phyloP scores from a whole-genome alignment of 2,797 vertebrate genomes.

The Sciurus vulgaris region DNA sequence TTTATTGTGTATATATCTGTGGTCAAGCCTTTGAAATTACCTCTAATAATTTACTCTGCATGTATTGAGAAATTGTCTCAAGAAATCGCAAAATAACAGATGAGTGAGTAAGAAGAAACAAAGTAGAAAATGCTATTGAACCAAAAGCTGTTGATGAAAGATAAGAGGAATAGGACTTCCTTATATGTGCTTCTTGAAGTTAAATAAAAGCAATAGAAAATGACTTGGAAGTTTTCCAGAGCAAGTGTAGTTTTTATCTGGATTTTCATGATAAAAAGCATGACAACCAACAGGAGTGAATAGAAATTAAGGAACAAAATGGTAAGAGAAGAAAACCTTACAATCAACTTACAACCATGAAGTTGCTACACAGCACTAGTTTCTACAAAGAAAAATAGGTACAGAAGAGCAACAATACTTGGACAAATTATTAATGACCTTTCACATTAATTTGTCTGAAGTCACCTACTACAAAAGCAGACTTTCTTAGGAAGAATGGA shows the following conservation, averaged over 20 bases:
- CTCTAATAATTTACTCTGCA: neutral
- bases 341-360: neutral
- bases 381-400: neutral
- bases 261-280: neutral
- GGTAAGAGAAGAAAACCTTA: neutral
- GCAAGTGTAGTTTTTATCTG: neutral
- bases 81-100: neutral
- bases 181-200: neutral
- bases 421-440: neutral
- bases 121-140: slow-evolving; percentile 1
- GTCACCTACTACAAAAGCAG: neutral
- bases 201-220: slow-evolving; percentile 2
- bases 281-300: neutral
- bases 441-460: neutral
- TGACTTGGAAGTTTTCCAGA: neutral
- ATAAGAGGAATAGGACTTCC: neutral
- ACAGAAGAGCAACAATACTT: neutral
- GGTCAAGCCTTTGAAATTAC: neutral
- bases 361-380: neutral
- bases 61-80: slow-evolving; percentile 1
- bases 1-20: neutral
- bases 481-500: neutral
- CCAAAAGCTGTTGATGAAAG: neutral
- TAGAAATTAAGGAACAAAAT: slow-evolving; percentile 38
- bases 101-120: neutral